Conservation (phyloP, 1,140 invertebrate genomes). For the Rhagoletis pomonella region DNA sequence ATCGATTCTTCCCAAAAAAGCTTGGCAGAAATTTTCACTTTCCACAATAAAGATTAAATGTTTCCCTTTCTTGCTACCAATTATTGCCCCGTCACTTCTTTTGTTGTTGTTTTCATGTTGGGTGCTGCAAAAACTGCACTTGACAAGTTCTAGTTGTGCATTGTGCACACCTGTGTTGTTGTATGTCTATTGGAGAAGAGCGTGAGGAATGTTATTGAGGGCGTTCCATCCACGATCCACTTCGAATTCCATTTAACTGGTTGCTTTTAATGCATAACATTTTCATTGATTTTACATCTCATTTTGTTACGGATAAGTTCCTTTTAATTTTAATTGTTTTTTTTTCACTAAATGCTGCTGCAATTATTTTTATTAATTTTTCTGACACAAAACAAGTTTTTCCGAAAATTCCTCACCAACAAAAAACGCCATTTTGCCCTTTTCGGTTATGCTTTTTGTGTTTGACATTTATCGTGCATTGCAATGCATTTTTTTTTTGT, state of each 20-base stretch:
- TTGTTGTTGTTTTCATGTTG: constrained; percentile 12
- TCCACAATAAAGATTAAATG: background rate
- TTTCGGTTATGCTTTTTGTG: constrained; percentile 46
- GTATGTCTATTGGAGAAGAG: background rate
- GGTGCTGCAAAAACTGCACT: constrained; percentile 28
- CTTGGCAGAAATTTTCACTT: constrained; percentile 31
- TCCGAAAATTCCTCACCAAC: constrained; percentile 12
- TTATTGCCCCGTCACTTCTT: constrained; percentile 45
- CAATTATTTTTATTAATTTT: background rate
- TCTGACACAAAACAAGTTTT: background rate
- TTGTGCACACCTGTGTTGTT: constrained; percentile 4
- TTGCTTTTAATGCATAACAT: background rate
- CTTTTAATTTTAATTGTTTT: background rate
- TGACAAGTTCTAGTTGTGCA: constrained; percentile 25
- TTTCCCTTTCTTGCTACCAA: constrained; percentile 25
- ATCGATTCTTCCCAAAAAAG: background rate
- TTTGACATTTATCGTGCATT: constrained; percentile 53
- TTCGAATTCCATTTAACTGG: background rate
- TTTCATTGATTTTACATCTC: background rate
- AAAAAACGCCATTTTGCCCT: constrained; percentile 60
- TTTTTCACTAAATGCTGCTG: background rate
- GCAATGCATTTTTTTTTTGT: constrained; percentile 10
- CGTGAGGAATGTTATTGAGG: constrained; percentile 12
- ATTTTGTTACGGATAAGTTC: too few species aligned
- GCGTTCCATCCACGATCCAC: constrained; percentile 15